These are phyloP conservation scores for Euwallacea fornicatus DNA, from an alignment of 1,140 invertebrate genomes.

Conservation along the genomic window DNA sequence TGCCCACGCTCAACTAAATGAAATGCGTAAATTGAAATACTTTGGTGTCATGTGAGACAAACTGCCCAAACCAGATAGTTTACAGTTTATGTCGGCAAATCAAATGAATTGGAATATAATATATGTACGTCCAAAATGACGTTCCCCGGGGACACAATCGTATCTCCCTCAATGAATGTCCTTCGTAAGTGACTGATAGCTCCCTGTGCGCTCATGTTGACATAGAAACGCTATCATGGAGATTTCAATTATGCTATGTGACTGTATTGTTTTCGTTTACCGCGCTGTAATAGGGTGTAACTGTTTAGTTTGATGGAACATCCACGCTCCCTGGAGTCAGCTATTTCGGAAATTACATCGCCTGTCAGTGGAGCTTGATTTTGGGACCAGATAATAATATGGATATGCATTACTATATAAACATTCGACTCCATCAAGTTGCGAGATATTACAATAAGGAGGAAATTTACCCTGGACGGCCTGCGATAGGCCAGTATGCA, in stretches of 20 bases:
- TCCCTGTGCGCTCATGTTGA: constrained; percentile 46
- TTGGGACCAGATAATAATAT: too few relatives aligned
- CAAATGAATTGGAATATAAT: constrained; percentile 3
- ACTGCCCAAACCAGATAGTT: background rate
- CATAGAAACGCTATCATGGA: constrained; percentile 48
- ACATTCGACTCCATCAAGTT: too few relatives aligned
- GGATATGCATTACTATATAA: too few relatives aligned
- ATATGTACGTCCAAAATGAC: constrained; percentile 6
- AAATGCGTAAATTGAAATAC: constrained; percentile 35
- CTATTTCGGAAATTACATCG: too few relatives aligned
- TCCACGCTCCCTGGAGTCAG: constrained; percentile 2
- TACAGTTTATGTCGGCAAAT: background rate
- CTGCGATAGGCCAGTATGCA: too few relatives aligned
- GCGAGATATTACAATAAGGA: too few relatives aligned
- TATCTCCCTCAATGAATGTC: constrained; percentile 35
- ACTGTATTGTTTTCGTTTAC: constrained; percentile 36
- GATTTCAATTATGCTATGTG: constrained; percentile 46
- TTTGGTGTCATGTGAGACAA: constrained; percentile 1
- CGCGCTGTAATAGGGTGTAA: constrained; percentile 30
- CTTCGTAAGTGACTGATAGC: constrained; percentile 45
- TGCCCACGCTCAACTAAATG: constrained; percentile 23
- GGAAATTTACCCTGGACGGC: too few relatives aligned
- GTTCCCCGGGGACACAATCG: constrained; percentile 20
- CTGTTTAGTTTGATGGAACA: constrained; percentile 34
- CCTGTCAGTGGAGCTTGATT: too few relatives aligned